Conservation (phyloP, 1,140 invertebrate genomes). For the Drosophila auraria region DNA sequence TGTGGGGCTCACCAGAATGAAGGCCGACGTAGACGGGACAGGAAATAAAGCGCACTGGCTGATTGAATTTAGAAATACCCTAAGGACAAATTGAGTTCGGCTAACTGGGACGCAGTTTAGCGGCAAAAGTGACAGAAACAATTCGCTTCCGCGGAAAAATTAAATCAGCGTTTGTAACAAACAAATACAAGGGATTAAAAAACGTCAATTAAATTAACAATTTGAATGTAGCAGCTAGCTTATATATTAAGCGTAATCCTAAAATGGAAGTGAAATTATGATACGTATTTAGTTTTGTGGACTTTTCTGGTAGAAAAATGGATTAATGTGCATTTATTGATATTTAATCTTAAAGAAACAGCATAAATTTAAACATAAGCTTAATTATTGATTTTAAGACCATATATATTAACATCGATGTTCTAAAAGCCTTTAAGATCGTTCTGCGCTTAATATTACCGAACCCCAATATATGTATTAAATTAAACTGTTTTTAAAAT, state of each 20-base stretch:
- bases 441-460: too few relatives aligned
- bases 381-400: too few relatives aligned
- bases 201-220: background rate
- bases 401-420: too few relatives aligned
- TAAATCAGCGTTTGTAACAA: background rate
- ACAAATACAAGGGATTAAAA: background rate
- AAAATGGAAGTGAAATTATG: background rate
- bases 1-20: background rate
- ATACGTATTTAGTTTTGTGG: background rate
- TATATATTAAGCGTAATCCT: background rate
- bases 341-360: background rate
- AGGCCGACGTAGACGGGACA: background rate
- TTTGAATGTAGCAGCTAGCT: background rate
- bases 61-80: slow-evolving; percentile 49
- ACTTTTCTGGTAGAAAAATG: background rate
- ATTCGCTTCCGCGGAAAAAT: background rate
- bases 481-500: too few relatives aligned
- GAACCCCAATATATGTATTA: too few relatives aligned
- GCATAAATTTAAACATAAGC: background rate
- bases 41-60: slow-evolving; percentile 32
- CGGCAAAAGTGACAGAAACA: slow-evolving; percentile 5
- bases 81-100: slow-evolving; percentile 20
- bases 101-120: slow-evolving; percentile 6
- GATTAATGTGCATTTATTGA: background rate
- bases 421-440: too few relatives aligned